phyloP scores from a whole-genome alignment of 2,888 invertebrate genomes.

The Agrenia bidenticulata region DNA sequence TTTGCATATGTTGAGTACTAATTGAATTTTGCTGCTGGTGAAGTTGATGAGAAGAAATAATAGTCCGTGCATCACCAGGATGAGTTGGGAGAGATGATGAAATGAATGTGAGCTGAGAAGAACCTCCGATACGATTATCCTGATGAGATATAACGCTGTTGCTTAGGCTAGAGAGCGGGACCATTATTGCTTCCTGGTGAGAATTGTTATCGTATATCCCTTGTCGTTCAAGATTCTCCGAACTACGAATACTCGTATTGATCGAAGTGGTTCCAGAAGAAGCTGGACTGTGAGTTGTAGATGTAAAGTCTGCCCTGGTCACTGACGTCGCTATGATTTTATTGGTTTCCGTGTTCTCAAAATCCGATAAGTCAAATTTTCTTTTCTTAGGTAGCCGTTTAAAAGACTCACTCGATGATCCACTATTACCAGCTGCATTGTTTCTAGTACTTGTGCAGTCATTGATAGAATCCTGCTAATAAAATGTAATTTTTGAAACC shows the following conservation, averaged over 20 bases:
- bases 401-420: constrained; percentile 40
- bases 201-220: no score
- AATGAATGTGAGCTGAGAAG: not conserved
- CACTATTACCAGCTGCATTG: not conserved
- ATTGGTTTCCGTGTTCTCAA: constrained; percentile 65
- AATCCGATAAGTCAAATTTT: constrained; percentile 76
- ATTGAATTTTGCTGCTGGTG: constrained; percentile 26
- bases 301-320: no score
- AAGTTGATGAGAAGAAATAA: constrained; percentile 38
- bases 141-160: not conserved
- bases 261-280: no score
- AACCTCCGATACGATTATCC: not conserved
- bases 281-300: no score
- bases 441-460: not conserved
- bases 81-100: not conserved
- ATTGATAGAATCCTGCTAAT: not conserved
- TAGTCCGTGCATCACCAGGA: constrained; percentile 10
- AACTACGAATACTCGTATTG: no score
- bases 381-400: constrained; percentile 89
- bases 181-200: no score
- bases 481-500: no score
- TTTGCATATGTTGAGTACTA: constrained; percentile 22
- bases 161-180: no score
- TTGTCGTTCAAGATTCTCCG: no score
- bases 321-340: not conserved